Evolutionary conservation across 2,113 vertebrate genomes (phyloP).

Genomic region (Sarotherodon lohbergeri): DNA sequence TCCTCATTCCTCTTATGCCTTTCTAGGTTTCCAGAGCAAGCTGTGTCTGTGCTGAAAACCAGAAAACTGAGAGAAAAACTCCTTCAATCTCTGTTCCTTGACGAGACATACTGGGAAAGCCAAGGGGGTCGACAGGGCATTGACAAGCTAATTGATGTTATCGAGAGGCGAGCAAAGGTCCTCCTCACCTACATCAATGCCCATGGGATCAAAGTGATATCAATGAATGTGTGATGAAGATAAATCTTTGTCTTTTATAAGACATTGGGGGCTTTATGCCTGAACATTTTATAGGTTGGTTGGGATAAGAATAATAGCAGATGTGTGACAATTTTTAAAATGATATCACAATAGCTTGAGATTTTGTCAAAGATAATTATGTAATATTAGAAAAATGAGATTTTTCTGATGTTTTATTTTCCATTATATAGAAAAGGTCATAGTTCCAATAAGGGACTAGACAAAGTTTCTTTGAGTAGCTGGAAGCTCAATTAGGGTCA

Average conservation of each 20-base stretch:
- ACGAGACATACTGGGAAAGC: slow-evolving; percentile 92
- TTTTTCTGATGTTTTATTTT: not conserved
- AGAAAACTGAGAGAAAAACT: slow-evolving; percentile 86
- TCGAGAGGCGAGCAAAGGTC: slow-evolving; percentile 85
- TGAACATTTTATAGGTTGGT: not conserved
- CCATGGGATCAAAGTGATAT: slow-evolving; percentile 80
- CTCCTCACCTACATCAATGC: slow-evolving; percentile 91
- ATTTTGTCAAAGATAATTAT: not conserved
- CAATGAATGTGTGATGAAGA: slow-evolving; percentile 79
- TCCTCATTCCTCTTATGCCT: not conserved
- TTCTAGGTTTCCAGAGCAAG: slow-evolving; percentile 84
- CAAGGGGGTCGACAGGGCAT: slow-evolving; percentile 91
- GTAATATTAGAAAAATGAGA: not conserved
- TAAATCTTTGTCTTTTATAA: not conserved
- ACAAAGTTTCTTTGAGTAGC: not conserved
- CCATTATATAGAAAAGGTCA: not conserved
- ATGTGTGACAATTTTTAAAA: not conserved
- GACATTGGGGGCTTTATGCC: not conserved
- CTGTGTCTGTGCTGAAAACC: slow-evolving; percentile 84
- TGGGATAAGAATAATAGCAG: not conserved
- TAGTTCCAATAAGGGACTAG: not conserved
- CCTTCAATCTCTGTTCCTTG: slow-evolving; percentile 94
- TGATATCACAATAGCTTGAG: not conserved
- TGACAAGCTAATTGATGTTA: slow-evolving; percentile 92
- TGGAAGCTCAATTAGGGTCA: not conserved